Evolutionary conservation across 2,113 vertebrate species (phyloP).

Genomic region (Mirounga angustirostris): DNA sequence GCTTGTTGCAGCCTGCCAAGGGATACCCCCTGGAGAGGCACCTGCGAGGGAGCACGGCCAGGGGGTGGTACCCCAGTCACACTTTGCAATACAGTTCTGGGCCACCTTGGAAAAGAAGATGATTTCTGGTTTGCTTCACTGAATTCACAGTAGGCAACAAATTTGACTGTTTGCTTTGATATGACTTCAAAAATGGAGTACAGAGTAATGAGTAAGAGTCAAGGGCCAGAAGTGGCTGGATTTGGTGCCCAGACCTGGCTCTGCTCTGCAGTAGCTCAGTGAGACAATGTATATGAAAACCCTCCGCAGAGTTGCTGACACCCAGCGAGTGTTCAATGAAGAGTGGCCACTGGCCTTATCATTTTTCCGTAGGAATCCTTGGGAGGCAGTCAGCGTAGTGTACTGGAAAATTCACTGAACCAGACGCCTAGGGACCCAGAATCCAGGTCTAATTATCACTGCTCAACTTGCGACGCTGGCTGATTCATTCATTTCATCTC

Average conservation of each 20-base stretch:
- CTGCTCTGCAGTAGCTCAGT: not conserved
- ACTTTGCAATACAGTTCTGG: not conserved
- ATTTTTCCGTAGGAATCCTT: not conserved
- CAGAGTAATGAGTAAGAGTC: not conserved
- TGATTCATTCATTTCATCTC: constrained; percentile 45
- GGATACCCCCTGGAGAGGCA: not conserved
- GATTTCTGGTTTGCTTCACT: constrained; percentile 60
- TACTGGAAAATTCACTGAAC: constrained; percentile 5
- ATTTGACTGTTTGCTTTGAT: constrained; percentile 37
- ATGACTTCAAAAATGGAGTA: not conserved
- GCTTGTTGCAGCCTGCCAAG: not conserved
- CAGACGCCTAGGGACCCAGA: not conserved
- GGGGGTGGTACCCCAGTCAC: not conserved
- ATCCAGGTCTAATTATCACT: not conserved
- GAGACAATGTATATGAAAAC: not conserved
- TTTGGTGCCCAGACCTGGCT: not conserved
- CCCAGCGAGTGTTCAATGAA: not conserved
- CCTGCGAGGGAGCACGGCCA: not conserved
- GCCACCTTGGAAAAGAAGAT: constrained; percentile 28
- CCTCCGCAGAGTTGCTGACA: not conserved
- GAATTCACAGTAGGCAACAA: constrained; percentile 50
- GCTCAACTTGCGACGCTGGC: not conserved
- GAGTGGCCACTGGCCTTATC: not conserved
- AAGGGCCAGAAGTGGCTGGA: not conserved
- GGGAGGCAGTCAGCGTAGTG: not conserved